These are phyloP conservation scores for Nomia melanderi DNA, from an alignment of 1,140 invertebrate species.

Conservation along the genomic window DNA sequence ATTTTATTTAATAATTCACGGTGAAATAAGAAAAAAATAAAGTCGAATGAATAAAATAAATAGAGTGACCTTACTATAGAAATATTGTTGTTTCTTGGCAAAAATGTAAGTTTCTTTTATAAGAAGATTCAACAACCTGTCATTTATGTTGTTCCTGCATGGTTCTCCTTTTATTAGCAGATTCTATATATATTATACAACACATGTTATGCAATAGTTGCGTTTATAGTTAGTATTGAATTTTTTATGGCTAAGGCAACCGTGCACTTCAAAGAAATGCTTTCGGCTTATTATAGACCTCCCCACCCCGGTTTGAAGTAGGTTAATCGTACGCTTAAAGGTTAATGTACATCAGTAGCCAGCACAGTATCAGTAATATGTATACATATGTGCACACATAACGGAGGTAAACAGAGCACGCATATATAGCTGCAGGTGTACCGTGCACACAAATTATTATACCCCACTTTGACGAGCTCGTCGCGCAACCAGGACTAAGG, in stretches of 20 bases:
- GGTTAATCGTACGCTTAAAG: slow-evolving; percentile 25
- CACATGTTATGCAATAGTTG: no score
- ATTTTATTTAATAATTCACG: no score
- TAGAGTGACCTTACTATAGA: no score
- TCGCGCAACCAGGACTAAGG: not conserved
- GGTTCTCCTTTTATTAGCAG: no score
- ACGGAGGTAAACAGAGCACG: not conserved
- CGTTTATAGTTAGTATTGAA: not conserved
- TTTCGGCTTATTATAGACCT: not conserved
- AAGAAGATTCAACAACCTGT: no score
- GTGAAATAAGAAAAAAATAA: no score
- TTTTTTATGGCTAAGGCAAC: not conserved
- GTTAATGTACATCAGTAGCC: slow-evolving; percentile 12
- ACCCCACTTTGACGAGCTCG: slow-evolving; percentile 42
- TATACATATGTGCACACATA: slow-evolving; percentile 10
- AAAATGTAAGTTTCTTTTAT: no score
- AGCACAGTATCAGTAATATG: slow-evolving; percentile 14
- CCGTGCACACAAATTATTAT: slow-evolving; percentile 54
- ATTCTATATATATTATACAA: no score
- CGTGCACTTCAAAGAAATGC: not conserved
- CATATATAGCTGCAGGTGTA: slow-evolving; percentile 14
- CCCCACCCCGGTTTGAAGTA: not conserved
- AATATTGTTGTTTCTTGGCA: no score
- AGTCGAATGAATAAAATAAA: no score
- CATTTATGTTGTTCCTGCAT: no score